A percentile compares a stretch with the other conserved stretches of the same genome.
These are phyloP conservation scores for Campylomormyrus tamandua DNA, from an alignment of 2,113 vertebrate genomes.

Conservation along the genomic window DNA sequence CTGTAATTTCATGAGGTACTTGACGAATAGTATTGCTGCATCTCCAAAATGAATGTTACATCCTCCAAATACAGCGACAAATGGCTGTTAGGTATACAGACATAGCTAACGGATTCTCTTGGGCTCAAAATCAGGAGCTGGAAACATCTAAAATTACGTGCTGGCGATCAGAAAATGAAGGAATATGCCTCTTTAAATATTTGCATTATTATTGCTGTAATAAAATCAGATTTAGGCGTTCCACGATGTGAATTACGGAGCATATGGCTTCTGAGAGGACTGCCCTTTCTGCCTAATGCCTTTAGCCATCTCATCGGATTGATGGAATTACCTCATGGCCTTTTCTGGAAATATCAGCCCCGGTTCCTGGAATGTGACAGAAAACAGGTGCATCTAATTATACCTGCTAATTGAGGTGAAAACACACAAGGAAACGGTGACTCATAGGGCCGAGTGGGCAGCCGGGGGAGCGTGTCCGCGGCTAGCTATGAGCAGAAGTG, in stretches of 20 bases:
- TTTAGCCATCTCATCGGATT: conserved; percentile 24
- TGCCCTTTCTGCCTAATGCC: conserved; percentile 17
- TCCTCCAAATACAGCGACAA: neutral
- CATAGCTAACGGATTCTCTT: neutral
- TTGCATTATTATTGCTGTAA: neutral
- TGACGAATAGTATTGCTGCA: neutral
- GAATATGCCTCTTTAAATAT: neutral
- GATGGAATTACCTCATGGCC: conserved; percentile 43
- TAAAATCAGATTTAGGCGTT: neutral
- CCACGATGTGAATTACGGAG: conserved; percentile 17
- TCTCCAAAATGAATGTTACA: neutral
- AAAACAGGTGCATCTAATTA: conserved; percentile 36
- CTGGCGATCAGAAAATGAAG: neutral
- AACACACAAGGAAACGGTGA: conserved; percentile 40
- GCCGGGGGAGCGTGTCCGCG: neutral
- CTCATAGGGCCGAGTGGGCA: conserved; percentile 12
- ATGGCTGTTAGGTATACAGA: neutral
- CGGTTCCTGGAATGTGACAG: conserved; percentile 47
- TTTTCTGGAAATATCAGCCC: conserved; percentile 50
- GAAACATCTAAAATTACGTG: neutral
- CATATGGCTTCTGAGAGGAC: conserved; percentile 1
- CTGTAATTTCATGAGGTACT: neutral
- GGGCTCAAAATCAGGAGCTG: neutral
- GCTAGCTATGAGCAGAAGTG: neutral
- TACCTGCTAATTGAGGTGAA: conserved; percentile 33